Evolutionary conservation across 1,140 invertebrate genomes (phyloP), one percentile per base, ranked within the genome.

Genomic region (Oreohelix idahoensis): DNA sequence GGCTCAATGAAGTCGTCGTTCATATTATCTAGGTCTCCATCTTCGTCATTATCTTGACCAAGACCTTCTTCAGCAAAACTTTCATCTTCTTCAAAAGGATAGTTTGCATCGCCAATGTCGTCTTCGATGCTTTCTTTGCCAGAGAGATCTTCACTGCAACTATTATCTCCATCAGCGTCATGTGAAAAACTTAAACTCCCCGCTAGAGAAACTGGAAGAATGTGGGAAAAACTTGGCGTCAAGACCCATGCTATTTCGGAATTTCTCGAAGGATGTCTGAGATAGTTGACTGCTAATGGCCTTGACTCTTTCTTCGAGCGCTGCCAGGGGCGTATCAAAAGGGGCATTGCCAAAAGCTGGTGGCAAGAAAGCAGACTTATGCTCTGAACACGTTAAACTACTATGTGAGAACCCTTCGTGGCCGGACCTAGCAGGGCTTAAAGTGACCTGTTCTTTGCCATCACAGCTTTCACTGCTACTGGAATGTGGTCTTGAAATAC

Each of bases 301-400:
- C 81, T 92, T 90, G 0, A 93, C 93, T 93, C 96, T 95, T 89
- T 95, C 95, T 87, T 96, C 95, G 11, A 96, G 93, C 70, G 95
- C 96, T 78, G 95, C 95, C 81, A 97, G 93, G 39, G 96, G 96
- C 0, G 95, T 95, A 2, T 95, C 95, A 91, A 96, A 96, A 42
- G 83, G 74, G 32, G 75, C 76, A 32, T 81, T 76, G 77, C 36
- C 83, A 75, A 83, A 84, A 63, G 70, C 78, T 45, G 63, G 86
- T 84, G 71, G 79, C 49, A 45, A 73, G 42, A 82, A 74, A 17
- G 70, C 35, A 13, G 79, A 49, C 11, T 71, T 42, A 17, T 71
- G 36, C 5, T 71, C 71, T 58, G 66, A 35, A 32, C 49, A 71
- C 15, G 38, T 8, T n/a, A 35, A 42, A 11, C 32, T 15, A 39